Percentiles rank a stretch among this genome's conserved stretches.
Evolutionary conservation across 2,888 invertebrate genomes (phyloP).

Genomic region (Gisinianus flammeolus): DNA sequence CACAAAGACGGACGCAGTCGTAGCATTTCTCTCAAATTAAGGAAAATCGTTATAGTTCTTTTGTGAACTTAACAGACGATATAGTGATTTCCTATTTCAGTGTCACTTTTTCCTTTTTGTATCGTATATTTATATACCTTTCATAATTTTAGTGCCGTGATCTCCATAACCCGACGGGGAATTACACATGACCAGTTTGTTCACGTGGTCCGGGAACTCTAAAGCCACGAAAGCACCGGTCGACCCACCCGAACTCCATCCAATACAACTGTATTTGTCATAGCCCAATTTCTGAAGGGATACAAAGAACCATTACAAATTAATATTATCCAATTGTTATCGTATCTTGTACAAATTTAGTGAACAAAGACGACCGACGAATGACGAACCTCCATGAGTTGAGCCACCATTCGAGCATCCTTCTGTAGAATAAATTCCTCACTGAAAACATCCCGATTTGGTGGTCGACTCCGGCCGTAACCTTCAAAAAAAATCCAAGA

Average conservation of each 20-base stretch:
- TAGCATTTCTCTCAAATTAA: no score
- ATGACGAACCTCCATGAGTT: no score
- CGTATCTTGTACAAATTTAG: no score
- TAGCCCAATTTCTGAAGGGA: neutral
- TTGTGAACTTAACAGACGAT: no score
- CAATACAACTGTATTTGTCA: slow-evolving; percentile 10
- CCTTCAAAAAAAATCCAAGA: no score
- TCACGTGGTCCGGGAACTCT: neutral
- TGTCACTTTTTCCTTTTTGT: neutral
- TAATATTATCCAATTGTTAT: no score
- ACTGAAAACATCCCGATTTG: slow-evolving; percentile 3
- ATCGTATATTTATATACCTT: neutral
- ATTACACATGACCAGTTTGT: slow-evolving; percentile 22
- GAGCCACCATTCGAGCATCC: slow-evolving; percentile 9
- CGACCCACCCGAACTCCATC: slow-evolving; percentile 6
- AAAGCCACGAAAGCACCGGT: neutral
- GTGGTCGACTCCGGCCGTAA: slow-evolving; percentile 18
- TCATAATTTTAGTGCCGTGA: neutral
- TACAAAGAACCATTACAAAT: no score
- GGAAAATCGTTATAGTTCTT: no score
- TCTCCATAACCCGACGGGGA: neutral
- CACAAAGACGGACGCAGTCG: no score
- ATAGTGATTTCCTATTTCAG: no score
- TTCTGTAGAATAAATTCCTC: neutral
- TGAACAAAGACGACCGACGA: no score